Conservation (phyloP, 2,797 vertebrate species). For the Arctocebus calabarensis region DNA sequence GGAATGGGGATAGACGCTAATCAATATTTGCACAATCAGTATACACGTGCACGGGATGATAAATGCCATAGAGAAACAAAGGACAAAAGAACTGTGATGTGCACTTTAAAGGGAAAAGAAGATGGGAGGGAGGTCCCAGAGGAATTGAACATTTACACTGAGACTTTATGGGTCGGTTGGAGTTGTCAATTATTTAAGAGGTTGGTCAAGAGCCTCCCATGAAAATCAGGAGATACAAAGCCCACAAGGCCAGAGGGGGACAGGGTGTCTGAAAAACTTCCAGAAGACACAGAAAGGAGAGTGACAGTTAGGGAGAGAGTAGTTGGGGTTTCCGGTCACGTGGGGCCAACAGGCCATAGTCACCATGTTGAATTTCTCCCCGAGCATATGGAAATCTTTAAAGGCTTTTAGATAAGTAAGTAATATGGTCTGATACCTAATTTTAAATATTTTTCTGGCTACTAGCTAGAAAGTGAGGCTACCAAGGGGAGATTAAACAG, state of each 20-base stretch:
- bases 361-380: neutral
- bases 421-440: neutral
- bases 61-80: neutral
- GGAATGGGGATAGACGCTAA: neutral
- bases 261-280: neutral
- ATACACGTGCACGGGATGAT: neutral
- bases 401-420: slow-evolving; percentile 5
- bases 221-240: neutral
- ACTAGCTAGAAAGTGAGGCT: neutral
- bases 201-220: neutral
- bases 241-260: neutral
- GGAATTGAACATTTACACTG: neutral
- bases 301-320: no score
- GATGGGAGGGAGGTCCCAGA: neutral
- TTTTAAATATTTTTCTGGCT: neutral
- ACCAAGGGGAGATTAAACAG: neutral
- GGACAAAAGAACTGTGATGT: neutral
- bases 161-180: neutral
- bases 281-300: neutral
- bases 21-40: neutral
- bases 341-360: neutral
- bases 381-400: neutral
- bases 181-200: neutral
- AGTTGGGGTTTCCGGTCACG: neutral
- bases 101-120: neutral